These are phyloP conservation scores for Drosophila imparisetae DNA, from an alignment of 2,888 invertebrate genomes.

Conservation along the genomic window DNA sequence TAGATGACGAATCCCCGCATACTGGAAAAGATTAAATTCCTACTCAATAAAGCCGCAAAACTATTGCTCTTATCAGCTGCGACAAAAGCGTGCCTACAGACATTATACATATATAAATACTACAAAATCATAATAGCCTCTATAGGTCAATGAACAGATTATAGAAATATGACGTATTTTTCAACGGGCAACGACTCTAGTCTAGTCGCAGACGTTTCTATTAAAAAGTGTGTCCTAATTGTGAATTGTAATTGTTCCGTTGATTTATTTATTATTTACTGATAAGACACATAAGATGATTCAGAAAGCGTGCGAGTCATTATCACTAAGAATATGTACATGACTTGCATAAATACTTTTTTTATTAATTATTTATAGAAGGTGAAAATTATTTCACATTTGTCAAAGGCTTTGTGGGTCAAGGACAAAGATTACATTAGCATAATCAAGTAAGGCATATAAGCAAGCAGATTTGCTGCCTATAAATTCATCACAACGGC, in stretches of 20 bases:
- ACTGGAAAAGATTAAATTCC: not conserved
- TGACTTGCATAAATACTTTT: not conserved
- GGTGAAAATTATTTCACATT: not conserved
- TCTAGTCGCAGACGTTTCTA: not conserved
- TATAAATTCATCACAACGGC: not conserved
- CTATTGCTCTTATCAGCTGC: not conserved
- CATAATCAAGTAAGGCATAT: too few relatives aligned
- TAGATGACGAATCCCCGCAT: not conserved
- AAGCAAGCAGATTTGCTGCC: not conserved
- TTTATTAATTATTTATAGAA: not conserved
- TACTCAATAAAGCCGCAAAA: too few relatives aligned
- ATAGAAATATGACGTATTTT: not conserved
- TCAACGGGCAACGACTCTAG: not conserved
- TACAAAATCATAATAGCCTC: not conserved
- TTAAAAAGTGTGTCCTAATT: not conserved
- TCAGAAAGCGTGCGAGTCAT: not conserved
- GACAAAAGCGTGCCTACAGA: not conserved
- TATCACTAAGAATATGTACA: not conserved
- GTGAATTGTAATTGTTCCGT: not conserved
- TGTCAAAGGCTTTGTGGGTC: not conserved
- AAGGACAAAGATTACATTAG: slow-evolving; percentile 1
- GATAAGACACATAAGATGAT: not conserved
- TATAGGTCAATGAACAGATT: not conserved
- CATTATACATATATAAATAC: not conserved
- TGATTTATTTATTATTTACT: not conserved